A percentile compares a stretch with the other conserved stretches of the same genome.
phyloP scores from a whole-genome alignment of 1,140 invertebrate genomes.

The Pteromalus puparum region DNA sequence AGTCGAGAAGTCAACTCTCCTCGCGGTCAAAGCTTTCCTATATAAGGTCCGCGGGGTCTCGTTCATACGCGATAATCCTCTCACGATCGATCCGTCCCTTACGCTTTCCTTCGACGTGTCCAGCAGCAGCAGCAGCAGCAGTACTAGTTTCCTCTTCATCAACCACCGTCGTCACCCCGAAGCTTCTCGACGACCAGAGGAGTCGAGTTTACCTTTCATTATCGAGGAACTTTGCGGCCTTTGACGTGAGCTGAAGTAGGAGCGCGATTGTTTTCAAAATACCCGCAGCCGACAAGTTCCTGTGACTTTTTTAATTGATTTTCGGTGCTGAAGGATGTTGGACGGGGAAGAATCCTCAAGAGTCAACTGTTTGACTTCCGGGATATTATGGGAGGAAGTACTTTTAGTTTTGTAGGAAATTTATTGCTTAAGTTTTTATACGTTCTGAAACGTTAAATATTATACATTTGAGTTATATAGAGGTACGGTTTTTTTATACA shows the following conservation, averaged over 20 bases:
- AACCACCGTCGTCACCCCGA: not conserved
- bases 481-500: too few species aligned
- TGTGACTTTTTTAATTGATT: not conserved
- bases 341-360: too few species aligned
- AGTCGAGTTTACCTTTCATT: constrained; percentile 23
- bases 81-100: constrained; percentile 1
- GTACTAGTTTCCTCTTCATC: not conserved
- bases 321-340: not conserved
- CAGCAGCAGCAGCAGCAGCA: too few species aligned
- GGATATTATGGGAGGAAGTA: too few species aligned
- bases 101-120: not conserved
- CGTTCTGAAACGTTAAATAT: too few species aligned
- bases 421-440: too few species aligned
- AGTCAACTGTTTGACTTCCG: too few species aligned
- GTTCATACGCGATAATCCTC: not conserved
- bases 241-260: not conserved
- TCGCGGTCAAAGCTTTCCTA: constrained; percentile 15
- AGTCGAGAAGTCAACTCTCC: not conserved
- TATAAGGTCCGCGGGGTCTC: not conserved
- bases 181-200: not conserved
- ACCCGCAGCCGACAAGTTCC: not conserved
- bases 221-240: not conserved
- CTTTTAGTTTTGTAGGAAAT: too few species aligned
- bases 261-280: not conserved
- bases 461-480: too few species aligned